A percentile compares a stretch with the other conserved stretches of the same genome.
Conservation (phyloP, 2,888 invertebrate genomes). For the Morinoia aosen region DNA sequence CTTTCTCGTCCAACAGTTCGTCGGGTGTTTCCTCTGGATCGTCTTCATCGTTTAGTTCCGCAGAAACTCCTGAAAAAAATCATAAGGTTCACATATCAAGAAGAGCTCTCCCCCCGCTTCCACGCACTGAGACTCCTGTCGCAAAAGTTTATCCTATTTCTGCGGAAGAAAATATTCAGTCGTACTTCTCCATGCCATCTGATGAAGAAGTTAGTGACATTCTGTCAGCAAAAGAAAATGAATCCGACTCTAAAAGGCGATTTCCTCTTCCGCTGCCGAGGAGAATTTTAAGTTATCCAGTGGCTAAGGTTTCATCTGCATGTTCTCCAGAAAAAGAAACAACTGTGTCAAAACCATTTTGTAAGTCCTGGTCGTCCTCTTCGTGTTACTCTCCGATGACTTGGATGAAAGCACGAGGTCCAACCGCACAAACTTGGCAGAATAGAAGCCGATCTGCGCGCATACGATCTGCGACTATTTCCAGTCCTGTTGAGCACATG, state of each 20-base stretch:
- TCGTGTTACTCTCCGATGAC: conserved; percentile 26
- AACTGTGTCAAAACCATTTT: conserved; percentile 1
- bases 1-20: conserved; percentile 43
- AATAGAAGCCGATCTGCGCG: conserved; percentile 22
- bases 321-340: neutral
- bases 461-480: conserved; percentile 48
- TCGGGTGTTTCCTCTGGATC: conserved; percentile 51
- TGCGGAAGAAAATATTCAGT: conserved; percentile 52
- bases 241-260: neutral
- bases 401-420: conserved; percentile 11
- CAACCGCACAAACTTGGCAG: neutral
- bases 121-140: neutral
- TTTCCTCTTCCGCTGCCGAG: neutral
- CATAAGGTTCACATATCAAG: neutral
- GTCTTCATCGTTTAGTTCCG: conserved; percentile 22
- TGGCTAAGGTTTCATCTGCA: neutral
- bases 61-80: conserved; percentile 48
- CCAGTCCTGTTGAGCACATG: conserved; percentile 50
- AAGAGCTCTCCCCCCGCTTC: neutral
- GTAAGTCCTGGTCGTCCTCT: neutral
- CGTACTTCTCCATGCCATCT: conserved; percentile 20
- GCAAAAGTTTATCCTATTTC: conserved; percentile 33
- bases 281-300: conserved; percentile 32
- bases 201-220: conserved; percentile 14
- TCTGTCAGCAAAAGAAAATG: neutral